Conservation (phyloP, 1,140 invertebrate species). For the Hyles euphorbiae region DNA sequence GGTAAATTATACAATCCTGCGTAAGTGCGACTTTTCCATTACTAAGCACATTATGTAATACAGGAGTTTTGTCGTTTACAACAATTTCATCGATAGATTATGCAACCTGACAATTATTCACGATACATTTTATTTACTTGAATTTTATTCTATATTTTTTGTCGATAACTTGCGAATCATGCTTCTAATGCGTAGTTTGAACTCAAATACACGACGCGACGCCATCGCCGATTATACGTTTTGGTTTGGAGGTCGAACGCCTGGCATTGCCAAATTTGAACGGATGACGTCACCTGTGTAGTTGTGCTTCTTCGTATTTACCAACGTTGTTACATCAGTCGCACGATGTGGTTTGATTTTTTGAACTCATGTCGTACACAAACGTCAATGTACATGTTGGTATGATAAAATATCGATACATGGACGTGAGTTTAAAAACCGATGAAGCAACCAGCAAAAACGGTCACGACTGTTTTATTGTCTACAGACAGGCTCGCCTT, state of each 20-base stretch:
- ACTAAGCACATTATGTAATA: too few relatives aligned
- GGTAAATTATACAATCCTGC: too few relatives aligned
- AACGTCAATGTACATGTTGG: constrained; percentile 1
- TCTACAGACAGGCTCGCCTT: constrained; percentile 31
- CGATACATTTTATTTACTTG: too few relatives aligned
- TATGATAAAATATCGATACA: neutral
- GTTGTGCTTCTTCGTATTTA: neutral
- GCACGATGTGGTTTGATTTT: neutral
- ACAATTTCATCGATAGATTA: too few relatives aligned
- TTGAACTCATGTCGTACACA: neutral
- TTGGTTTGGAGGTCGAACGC: constrained; percentile 53
- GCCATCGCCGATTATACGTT: constrained; percentile 26
- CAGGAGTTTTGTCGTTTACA: too few relatives aligned
- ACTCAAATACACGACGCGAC: constrained; percentile 39
- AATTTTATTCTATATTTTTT: too few relatives aligned
- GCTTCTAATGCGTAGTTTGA: constrained; percentile 48
- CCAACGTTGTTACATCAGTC: constrained; percentile 1
- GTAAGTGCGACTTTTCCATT: too few relatives aligned
- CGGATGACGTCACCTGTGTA: constrained; percentile 42
- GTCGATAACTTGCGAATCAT: too few relatives aligned
- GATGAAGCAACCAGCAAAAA: constrained; percentile 30
- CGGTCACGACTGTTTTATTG: constrained; percentile 27
- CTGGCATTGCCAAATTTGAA: constrained; percentile 67
- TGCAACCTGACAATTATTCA: too few relatives aligned
- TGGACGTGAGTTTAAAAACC: constrained; percentile 5